A percentile compares a stretch with the other conserved stretches of the same genome.
These are phyloP conservation scores for Bombus sibiricus DNA, from an alignment of 1,140 invertebrate genomes.

Conservation along the genomic window DNA sequence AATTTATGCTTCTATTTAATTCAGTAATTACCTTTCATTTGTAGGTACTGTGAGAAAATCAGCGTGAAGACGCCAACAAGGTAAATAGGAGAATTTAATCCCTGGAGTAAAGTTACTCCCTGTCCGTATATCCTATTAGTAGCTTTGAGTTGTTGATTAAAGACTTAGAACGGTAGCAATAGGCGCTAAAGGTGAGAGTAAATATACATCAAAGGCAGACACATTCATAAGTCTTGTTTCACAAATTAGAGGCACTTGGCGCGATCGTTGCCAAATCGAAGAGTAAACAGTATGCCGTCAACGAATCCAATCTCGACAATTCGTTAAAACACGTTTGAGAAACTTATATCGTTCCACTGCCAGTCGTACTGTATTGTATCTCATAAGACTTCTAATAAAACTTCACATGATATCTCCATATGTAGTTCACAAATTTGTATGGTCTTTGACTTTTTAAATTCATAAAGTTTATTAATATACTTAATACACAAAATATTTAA, in stretches of 20 bases:
- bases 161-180: constrained; percentile 31
- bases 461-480: too few species aligned
- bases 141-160: constrained; percentile 52
- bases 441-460: too few species aligned
- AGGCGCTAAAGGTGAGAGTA: constrained; percentile 37
- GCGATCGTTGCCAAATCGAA: constrained; percentile 12
- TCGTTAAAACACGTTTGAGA: not conserved
- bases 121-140: constrained; percentile 45
- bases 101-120: not conserved
- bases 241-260: not conserved
- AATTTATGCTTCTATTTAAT: not conserved
- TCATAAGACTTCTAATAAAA: not conserved
- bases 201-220: constrained; percentile 44
- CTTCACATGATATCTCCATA: too few species aligned
- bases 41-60: not conserved
- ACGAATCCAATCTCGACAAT: not conserved
- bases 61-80: not conserved
- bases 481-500: too few species aligned
- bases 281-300: not conserved
- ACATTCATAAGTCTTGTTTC: constrained; percentile 31
- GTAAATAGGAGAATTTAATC: constrained; percentile 17
- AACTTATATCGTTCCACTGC: too few species aligned
- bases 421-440: too few species aligned
- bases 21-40: constrained; percentile 28
- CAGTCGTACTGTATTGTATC: not conserved